Conservation (phyloP, 2,113 vertebrate species). For the Lonchura striata region DNA sequence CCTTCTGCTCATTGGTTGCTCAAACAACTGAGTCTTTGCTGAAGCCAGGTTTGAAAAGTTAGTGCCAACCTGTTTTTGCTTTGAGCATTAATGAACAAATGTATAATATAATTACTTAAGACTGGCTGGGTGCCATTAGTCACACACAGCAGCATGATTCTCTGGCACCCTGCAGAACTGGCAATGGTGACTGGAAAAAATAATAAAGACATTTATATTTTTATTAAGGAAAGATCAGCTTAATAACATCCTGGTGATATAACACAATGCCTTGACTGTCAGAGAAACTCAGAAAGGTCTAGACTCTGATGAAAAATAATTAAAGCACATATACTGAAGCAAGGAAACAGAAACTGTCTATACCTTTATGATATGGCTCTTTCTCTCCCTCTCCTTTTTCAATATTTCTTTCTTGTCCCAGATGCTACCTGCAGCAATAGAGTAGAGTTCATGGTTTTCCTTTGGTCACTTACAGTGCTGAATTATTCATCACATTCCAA, state of each 20-base stretch:
- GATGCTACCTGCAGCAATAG: neutral
- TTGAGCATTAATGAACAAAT: conserved; percentile 11
- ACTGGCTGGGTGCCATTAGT: neutral
- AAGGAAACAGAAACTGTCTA: neutral
- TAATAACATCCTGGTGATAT: neutral
- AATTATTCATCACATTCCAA: neutral
- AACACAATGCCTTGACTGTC: neutral
- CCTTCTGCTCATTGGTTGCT: neutral
- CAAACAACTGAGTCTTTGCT: neutral
- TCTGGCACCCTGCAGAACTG: conserved; percentile 12
- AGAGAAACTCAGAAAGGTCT: neutral
- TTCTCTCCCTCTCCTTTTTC: neutral
- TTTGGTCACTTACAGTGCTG: neutral
- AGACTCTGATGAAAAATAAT: neutral
- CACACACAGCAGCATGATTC: neutral
- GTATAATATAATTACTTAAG: neutral
- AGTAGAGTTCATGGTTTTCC: neutral
- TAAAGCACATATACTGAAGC: neutral
- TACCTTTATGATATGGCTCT: neutral
- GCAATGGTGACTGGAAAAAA: conserved; percentile 2
- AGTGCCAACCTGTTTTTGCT: neutral
- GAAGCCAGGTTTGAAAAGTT: conserved; percentile 18
- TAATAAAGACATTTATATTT: conserved; percentile 42
- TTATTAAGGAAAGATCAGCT: neutral
- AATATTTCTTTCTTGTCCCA: neutral